These are phyloP conservation scores for Andrena minutula DNA, from an alignment of 2,888 invertebrate species.

Conservation along the genomic window DNA sequence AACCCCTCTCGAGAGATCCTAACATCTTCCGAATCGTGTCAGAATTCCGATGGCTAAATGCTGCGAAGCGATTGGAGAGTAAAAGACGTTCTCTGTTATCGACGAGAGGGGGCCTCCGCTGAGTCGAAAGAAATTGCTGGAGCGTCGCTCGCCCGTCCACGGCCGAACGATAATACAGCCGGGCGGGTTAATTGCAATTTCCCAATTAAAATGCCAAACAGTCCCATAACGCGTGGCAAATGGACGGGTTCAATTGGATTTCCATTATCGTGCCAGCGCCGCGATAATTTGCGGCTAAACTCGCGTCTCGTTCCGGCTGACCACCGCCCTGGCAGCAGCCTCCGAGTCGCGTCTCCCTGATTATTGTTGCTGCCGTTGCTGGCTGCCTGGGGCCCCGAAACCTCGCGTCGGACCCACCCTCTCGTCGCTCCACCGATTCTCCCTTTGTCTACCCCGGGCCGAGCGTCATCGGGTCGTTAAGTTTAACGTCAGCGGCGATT, in stretches of 20 bases:
- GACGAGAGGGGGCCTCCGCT: neutral
- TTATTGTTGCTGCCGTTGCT: constrained; percentile 63
- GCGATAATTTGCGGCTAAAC: constrained; percentile 80
- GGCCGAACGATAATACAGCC: constrained; percentile 66
- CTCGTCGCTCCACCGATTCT: constrained; percentile 37
- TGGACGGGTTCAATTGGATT: constrained; percentile 80
- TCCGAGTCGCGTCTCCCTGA: constrained; percentile 8
- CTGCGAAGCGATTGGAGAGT: too few species aligned
- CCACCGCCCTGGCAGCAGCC: constrained; percentile 41
- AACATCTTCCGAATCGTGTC: too few species aligned
- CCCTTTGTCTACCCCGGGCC: constrained; percentile 51
- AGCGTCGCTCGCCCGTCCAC: constrained; percentile 3
- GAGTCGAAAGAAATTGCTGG: constrained; percentile 32
- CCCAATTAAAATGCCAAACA: constrained; percentile 79
- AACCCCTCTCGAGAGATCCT: too few species aligned
- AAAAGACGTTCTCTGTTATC: too few species aligned
- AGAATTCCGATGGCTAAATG: too few species aligned
- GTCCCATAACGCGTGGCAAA: constrained; percentile 74
- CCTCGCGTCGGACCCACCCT: constrained; percentile 26
- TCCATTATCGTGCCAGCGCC: constrained; percentile 80
- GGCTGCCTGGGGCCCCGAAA: constrained; percentile 42
- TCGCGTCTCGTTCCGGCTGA: constrained; percentile 66
- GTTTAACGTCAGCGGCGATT: constrained; percentile 59
- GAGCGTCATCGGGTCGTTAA: constrained; percentile 61
- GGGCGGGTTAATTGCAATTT: constrained; percentile 78